Base-by-base conservation (phyloP, 2,888 invertebrate genomes). In the Tinea trinotella region DNA sequence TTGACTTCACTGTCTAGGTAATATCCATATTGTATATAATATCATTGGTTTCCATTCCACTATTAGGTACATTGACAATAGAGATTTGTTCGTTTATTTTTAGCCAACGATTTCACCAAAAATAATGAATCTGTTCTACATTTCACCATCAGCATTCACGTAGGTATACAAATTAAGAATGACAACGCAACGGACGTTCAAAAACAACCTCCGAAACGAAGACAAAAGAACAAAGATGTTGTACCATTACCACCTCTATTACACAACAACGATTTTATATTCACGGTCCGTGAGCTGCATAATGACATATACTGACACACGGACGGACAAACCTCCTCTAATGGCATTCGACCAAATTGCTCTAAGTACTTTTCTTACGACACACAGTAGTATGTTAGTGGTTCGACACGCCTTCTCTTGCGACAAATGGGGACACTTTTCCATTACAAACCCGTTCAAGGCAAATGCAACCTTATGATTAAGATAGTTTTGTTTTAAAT, bases 351-450 rank as follows among this genome's bases (percentile, higher is more conserved):
- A 63, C 73, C 69, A 72, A 76, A 76, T 76, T 74, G 69, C 73
- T 70, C 61, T 65, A 64, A 67, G 70, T 71, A 70, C 69, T 71
- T 65, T 24, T 50, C 24, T 50, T 50, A 24, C 24, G 50, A 24
- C 22, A 50, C 19, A 13, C 40, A 40, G 40, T 46, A 46, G 46
- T 46, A n/a, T 12, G n/a, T 67, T 66, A 67, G 68, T 72, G 60
- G 68, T 71, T 66, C 70, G 73, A 75, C 80, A 78, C 81, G 83
- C 82, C 82, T 69, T 61, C 74, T 67, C 59, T 76, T 77, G 78
- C 74, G 81, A 79, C 79, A 80, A 79, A 73, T 68, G 70, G 72
- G 72, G 82, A 83, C 83, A 80, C 59, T 78, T 76, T 78, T 72
- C 71, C n/a, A 24, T 40, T 35, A 18, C 40, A n/a, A 7, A 30